Base-by-base conservation (phyloP, 2,797 vertebrate genomes). In the Pachyuromys duprasi region DNA sequence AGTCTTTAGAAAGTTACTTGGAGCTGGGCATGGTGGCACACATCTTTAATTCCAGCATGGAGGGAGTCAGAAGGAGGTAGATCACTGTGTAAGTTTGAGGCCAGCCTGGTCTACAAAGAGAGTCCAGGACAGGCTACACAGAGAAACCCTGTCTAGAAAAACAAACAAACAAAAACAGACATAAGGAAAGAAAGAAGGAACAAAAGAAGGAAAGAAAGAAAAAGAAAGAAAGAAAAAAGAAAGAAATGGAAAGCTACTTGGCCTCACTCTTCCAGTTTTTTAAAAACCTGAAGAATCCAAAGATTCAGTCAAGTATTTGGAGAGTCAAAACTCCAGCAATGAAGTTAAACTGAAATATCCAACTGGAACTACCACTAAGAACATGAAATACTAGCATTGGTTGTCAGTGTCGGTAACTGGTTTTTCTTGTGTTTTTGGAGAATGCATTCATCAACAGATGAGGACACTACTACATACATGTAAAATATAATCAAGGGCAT, bases 271-370 rank as follows among this genome's bases (percentile, higher is more conserved):
- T 90, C 49, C 57, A 69, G 39, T 49, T 36, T 82, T 95, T 95
- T 79, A 92, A 60, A 95, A 95, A 95, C 86, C 7, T 76, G 57
- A 93, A 96, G 26, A 90, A 82, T 13, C 12, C 89, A 94, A 79
- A 94, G 49, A 93, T 39, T 91, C n/a, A 67, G 45, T 84, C 15
- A 92, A 96, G 36, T 67, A 76, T 39, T 81, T 80, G 13, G 84
- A 95, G 53, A 94, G 89, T 72, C 5, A 53, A 70, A 63, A 93
- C 42, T 89, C 53, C 8, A 86, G 90, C 89, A 79, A 89, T 75
- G 33, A 95, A 90, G 69, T 33, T 91, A 92, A 93, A 93, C 33
- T 74, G 67, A 92, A 42, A 88, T 8, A 0, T 3, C 81, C 94
- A 95, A 91, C 14, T 67, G 62, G 75, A 82, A 60, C 76, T 49